Evolutionary conservation across 1,140 invertebrate species (phyloP).

Genomic region (Campodea augens): DNA sequence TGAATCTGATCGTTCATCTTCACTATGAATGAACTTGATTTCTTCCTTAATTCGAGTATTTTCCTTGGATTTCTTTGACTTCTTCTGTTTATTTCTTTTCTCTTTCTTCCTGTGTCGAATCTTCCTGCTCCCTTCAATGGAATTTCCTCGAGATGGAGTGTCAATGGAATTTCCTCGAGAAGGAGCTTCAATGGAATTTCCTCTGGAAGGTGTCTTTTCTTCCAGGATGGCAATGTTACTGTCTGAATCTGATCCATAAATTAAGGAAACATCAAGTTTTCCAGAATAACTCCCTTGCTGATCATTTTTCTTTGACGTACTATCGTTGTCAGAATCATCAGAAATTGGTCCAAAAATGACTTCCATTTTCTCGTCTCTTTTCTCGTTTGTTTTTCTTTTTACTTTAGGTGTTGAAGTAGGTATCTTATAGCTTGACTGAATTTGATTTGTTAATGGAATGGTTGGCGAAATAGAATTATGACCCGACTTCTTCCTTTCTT

Average conservation of each 20-base stretch:
- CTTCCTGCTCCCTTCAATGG: not conserved
- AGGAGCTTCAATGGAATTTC: too few relatives aligned
- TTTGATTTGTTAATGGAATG: slow-evolving; percentile 23
- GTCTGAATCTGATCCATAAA: slow-evolving; percentile 24
- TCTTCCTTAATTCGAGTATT: too few relatives aligned
- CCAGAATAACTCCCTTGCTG: slow-evolving; percentile 7
- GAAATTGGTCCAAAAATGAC: slow-evolving; percentile 71
- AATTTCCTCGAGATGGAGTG: slow-evolving; percentile 1
- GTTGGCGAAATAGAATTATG: slow-evolving; percentile 11
- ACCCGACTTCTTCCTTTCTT: slow-evolving; percentile 15
- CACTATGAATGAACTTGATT: slow-evolving; percentile 53
- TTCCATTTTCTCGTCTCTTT: slow-evolving; percentile 57
- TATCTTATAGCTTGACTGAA: slow-evolving; percentile 17
- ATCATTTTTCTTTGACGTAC: slow-evolving; percentile 11
- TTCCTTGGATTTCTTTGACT: slow-evolving; percentile 39
- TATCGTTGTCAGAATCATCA: slow-evolving; percentile 34
- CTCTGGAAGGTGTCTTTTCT: not conserved
- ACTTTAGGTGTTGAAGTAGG: slow-evolving; percentile 39
- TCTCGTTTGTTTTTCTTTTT: slow-evolving; percentile 49
- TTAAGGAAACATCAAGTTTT: slow-evolving; percentile 20
- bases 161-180: not conserved
- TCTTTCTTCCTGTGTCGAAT: slow-evolving; percentile 16
- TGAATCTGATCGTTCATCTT: too few relatives aligned
- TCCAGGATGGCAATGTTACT: slow-evolving; percentile 13
- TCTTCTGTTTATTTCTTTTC: slow-evolving; percentile 35